Evolutionary conservation across 1,140 invertebrate genomes (phyloP), one percentile per base, ranked within the genome.

Genomic region (Trichonephila inaurata): DNA sequence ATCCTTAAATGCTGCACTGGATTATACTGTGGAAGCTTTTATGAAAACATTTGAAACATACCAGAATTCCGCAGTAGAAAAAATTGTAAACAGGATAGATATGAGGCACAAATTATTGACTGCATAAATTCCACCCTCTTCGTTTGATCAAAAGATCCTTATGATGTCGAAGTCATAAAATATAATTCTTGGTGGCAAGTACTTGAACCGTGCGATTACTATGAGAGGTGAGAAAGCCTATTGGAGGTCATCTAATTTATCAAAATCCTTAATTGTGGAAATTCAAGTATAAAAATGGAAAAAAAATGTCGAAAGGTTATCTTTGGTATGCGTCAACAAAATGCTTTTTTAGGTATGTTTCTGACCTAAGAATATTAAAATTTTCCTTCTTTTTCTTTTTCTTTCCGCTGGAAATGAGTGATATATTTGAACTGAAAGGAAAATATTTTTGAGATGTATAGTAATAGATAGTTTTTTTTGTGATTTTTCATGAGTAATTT

Each of bases 181-280:
- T 77, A 77, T 33, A 16, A 77, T 77, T 77, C 18, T 77, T 77
- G 7, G 10, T 33, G 28, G 28, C 28, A 77, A 77, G 40, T 77
- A 18, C 24, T 77, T 77, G 72, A 77, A 18, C 72, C 24, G 18
- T 77, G 72, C 33, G 72, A 77, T 77, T 77, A 77, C 72, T 77
- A 6, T 14, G 6, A 40, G 72, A 77, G 28, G 72, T 33, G 28
- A 77, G 72, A 77, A 28, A 77, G 24, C 28, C 10, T 87, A 62
- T 61, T n/a, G 44, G 5, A 64, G 60, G 60, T 62, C 85, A 66
- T 62, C 51, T 61, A 87, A 87, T 87, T 87, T 87, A 87, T 87
- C 85, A 87, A 87, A 87, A 87, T 87, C 44, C 60, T 62, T 87
- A 64, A 87, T 87, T 87, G 85, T 28, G 60, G 85, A 62, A 62